Percentiles rank a stretch among this genome's conserved stretches.
Evolutionary conservation across 2,113 vertebrate genomes (phyloP).

Genomic region (Hippocampus guttulatus): DNA sequence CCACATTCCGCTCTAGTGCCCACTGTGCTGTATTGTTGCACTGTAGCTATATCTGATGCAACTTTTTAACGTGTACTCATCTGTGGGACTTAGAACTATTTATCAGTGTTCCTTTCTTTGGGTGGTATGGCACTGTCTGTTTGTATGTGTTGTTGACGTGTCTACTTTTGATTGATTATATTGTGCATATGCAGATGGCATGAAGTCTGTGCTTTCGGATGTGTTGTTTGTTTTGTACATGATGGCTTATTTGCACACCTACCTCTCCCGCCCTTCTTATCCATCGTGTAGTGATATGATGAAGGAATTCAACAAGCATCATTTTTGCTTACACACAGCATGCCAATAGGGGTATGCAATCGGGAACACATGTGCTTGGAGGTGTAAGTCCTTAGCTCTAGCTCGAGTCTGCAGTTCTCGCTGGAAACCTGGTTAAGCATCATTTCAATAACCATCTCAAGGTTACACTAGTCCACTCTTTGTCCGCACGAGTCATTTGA

Average conservation of each 20-base stretch:
- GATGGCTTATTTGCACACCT: constrained; percentile 76
- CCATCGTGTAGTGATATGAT: constrained; percentile 46
- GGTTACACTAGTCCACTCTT: no score
- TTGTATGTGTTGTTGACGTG: constrained; percentile 63
- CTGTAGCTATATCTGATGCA: constrained; percentile 37
- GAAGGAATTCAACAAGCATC: constrained; percentile 32
- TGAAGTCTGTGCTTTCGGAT: constrained; percentile 54
- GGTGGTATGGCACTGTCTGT: constrained; percentile 51
- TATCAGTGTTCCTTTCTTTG: constrained; percentile 60
- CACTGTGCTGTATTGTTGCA: constrained; percentile 16
- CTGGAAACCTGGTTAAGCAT: no score
- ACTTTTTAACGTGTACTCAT: constrained; percentile 48
- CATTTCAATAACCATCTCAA: no score
- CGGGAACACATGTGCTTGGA: constrained; percentile 27
- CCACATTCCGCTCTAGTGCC: constrained; percentile 63
- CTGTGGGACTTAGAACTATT: constrained; percentile 63
- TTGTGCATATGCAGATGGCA: constrained; percentile 68
- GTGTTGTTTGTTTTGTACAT: constrained; percentile 59
- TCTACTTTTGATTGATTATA: constrained; percentile 53
- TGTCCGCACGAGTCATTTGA: no score
- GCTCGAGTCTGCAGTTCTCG: constrained; percentile 7
- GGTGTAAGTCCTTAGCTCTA: constrained; percentile 24
- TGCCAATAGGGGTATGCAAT: constrained; percentile 38
- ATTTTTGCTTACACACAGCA: constrained; percentile 27
- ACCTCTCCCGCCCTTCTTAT: constrained; percentile 55